These are phyloP conservation scores for Eupithecia subfuscata DNA, from an alignment of 2,888 invertebrate genomes.

Conservation along the genomic window DNA sequence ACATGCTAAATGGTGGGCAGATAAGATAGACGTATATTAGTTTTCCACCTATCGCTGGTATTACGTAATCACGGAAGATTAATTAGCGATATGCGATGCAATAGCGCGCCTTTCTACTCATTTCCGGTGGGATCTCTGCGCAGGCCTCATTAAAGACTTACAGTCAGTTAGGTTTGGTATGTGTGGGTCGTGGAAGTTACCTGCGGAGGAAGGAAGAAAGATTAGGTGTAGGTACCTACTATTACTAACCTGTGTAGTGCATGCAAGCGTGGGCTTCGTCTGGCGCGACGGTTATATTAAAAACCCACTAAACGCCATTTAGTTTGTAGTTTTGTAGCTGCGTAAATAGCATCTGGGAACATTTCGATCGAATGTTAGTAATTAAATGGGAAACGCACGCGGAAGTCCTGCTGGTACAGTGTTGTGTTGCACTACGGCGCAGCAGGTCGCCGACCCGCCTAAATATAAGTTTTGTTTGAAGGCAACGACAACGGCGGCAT, in stretches of 20 bases:
- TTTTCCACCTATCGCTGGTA: neutral
- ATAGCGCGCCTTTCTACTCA: constrained; percentile 13
- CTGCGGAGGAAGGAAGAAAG: neutral
- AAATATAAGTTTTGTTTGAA: constrained; percentile 29
- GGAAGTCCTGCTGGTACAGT: constrained; percentile 22
- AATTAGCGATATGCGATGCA: constrained; percentile 15
- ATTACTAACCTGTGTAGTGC: neutral
- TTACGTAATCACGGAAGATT: constrained; percentile 7
- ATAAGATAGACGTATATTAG: neutral
- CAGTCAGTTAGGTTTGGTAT: constrained; percentile 2
- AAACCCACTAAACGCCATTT: neutral
- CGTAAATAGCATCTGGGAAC: neutral
- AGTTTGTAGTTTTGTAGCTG: neutral
- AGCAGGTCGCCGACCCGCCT: constrained; percentile 27
- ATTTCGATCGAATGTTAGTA: constrained; percentile 11
- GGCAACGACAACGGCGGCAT: constrained; percentile 17
- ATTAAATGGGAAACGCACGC: constrained; percentile 19
- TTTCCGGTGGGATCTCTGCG: constrained; percentile 12
- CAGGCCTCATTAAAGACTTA: constrained; percentile 13
- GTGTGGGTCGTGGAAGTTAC: neutral
- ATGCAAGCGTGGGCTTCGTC: neutral
- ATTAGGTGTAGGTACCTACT: neutral
- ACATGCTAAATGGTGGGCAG: neutral
- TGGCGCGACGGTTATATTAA: too few species aligned
- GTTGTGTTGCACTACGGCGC: constrained; percentile 12